A percentile compares a stretch with the other conserved stretches of the same genome.
Conservation (phyloP, 2,113 vertebrate genomes). For the Sorex araneus region DNA sequence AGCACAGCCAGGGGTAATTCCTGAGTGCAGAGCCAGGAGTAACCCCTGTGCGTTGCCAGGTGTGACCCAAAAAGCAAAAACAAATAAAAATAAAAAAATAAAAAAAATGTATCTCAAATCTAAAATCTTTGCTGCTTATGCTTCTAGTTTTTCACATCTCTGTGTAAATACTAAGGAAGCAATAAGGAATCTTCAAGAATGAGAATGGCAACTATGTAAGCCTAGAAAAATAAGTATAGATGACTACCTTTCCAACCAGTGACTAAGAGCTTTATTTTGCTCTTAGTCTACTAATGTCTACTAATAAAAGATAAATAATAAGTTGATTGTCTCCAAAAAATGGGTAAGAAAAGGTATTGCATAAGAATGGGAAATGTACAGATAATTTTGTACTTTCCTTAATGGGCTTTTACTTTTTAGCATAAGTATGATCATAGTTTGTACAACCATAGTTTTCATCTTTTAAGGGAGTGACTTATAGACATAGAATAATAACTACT, state of each 20-base stretch:
- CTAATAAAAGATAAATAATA: no score
- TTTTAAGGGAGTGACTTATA: no score
- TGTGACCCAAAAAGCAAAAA: no score
- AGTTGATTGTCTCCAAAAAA: slow-evolving; percentile 13
- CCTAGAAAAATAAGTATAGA: background rate
- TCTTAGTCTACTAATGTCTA: no score
- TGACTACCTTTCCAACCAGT: background rate
- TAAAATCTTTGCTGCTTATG: background rate
- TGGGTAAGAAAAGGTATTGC: background rate
- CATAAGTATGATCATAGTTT: background rate
- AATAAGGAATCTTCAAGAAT: background rate
- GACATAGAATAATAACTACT: no score
- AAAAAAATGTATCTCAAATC: no score
- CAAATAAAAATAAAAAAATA: no score
- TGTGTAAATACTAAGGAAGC: no score
- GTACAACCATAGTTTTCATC: background rate
- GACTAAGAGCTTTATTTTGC: no score
- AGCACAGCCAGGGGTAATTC: no score
- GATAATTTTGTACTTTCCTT: background rate
- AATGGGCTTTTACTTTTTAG: background rate
- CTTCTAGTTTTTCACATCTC: background rate
- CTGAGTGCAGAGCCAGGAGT: no score
- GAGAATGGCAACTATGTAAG: background rate
- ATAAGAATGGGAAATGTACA: background rate
- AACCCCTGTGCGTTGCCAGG: no score